Evolutionary conservation across 1,140 invertebrate species (phyloP), one percentile per base, ranked within the genome.

Genomic region (Aphis gossypii): DNA sequence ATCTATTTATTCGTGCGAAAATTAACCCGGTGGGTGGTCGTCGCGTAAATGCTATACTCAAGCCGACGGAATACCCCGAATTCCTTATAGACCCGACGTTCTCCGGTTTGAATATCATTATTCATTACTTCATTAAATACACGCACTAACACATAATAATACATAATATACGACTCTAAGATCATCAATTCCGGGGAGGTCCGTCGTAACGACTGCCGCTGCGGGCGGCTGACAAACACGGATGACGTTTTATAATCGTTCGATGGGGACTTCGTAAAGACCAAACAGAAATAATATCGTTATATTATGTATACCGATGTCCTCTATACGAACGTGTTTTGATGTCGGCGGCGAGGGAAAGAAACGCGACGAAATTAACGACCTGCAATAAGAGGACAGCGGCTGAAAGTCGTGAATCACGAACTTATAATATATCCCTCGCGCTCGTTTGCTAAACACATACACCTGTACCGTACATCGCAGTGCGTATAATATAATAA

Each of bases 81-180:
- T 89, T 88, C 46, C 44, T 88, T 3, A 4, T 56, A 35, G 51
- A 89, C 35, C 35, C 23, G 35, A 56, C 23, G 35, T 87, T 18
- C 30, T 30, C 44, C 30, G 18, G 44, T 56, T 35, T 89, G 51
- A 89, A 89, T 89, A 38, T 89, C 88, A 89, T 89, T 56, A 89
- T 89, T 89, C 46, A 48, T 88, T 88, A 88, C 56, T 89, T 89
- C 46, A 48, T 88, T 88, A 88, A 18, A 48, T 88, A 8, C 30
- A 46, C 30, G 0, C 84, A 41, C 60, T 30, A 30, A 68, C 60
- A 68, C 30, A n/a, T n/a, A n/a, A n/a, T n/a, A n/a, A 11, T 11
- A 1, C 1, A 46, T 14, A 60, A n/a, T 35, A 54, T 35, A 21
- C 30, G n/a, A 11, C 3, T 41, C 21, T 1, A 1, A n/a, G 35